Evolutionary conservation across 2,888 invertebrate genomes (phyloP).

Genomic region (Allacma fusca): DNA sequence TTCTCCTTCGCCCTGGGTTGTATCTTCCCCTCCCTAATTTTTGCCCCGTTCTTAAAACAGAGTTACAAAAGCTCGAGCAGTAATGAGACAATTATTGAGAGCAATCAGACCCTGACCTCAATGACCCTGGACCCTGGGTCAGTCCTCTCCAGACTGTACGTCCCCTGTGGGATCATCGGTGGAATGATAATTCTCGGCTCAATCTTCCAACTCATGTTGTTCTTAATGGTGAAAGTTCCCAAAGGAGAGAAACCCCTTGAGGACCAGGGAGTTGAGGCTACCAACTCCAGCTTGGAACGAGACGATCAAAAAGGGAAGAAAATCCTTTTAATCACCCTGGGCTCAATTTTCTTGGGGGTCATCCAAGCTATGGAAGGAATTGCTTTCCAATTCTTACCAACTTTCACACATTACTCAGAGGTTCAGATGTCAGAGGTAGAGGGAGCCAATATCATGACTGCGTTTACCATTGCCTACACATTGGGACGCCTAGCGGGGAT

Average conservation of each 20-base stretch:
- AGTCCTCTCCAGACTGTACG: background rate
- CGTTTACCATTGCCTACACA: constrained; percentile 41
- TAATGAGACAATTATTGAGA: no score
- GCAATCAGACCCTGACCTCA: background rate
- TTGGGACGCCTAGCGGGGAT: constrained; percentile 45
- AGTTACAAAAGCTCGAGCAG: no score
- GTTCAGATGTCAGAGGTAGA: constrained; percentile 43
- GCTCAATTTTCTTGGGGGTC: constrained; percentile 18
- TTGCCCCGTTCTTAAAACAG: constrained; percentile 46
- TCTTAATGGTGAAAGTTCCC: background rate
- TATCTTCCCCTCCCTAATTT: constrained; percentile 43
- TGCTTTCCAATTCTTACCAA: constrained; percentile 46
- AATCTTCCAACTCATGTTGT: background rate
- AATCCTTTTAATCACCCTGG: constrained; percentile 6
- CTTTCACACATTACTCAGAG: constrained; percentile 46
- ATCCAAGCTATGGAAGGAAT: constrained; percentile 24
- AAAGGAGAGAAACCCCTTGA: no score
- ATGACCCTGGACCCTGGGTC: background rate
- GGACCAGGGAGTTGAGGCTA: no score
- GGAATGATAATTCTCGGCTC: background rate
- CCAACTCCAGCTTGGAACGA: no score
- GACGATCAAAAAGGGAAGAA: no score
- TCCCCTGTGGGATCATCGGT: no score
- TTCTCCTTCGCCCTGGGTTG: constrained; percentile 47
- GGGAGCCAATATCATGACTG: constrained; percentile 44